phyloP scores from a whole-genome alignment of 2,797 vertebrate species.

The Platalea minor region DNA sequence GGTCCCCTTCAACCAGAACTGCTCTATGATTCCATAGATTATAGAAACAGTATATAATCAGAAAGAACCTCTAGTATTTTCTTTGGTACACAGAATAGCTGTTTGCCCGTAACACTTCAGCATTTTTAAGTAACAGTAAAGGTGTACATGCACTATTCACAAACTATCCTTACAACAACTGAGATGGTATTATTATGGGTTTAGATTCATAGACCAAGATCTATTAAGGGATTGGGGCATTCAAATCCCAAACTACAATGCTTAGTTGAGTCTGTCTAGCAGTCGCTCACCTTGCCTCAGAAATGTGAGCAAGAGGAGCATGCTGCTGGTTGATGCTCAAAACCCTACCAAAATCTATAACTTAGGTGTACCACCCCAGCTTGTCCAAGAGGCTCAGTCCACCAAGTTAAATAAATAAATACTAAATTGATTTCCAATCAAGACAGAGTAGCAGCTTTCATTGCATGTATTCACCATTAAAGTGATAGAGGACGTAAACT shows the following conservation, averaged over 20 bases:
- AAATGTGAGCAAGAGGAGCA: background rate
- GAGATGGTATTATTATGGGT: background rate
- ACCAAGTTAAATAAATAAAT: background rate
- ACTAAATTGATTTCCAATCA: background rate
- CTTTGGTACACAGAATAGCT: background rate
- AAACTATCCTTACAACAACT: background rate
- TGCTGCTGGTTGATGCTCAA: background rate
- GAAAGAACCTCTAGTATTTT: background rate
- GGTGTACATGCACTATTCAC: background rate
- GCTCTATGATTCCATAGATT: background rate
- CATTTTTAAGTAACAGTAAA: background rate
- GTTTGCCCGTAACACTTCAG: background rate
- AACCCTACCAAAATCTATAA: background rate
- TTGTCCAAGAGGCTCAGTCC: background rate
- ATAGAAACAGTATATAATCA: background rate
- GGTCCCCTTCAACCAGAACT: background rate
- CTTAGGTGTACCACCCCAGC: background rate
- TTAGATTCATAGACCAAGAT: background rate
- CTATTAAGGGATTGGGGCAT: background rate
- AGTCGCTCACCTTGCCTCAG: background rate
- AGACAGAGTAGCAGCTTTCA: background rate
- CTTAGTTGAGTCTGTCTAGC: background rate
- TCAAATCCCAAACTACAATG: background rate
- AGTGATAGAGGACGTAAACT: background rate
- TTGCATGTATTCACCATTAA: background rate